These are phyloP conservation scores for Colistium nudipinnis DNA, from an alignment of 2,113 vertebrate genomes.

Conservation along the genomic window DNA sequence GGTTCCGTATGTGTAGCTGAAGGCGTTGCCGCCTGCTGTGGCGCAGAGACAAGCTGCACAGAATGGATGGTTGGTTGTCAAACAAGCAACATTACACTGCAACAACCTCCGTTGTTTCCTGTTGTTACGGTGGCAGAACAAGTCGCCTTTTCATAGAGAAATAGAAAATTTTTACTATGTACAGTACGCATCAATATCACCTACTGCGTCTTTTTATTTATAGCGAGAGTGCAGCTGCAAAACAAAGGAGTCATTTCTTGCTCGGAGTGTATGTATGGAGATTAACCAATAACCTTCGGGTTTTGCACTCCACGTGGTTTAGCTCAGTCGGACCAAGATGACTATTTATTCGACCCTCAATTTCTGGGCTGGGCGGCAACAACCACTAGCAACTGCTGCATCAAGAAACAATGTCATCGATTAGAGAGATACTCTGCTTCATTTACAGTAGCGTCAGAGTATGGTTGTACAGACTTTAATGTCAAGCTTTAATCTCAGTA, in stretches of 20 bases:
- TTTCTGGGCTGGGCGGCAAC: slow-evolving; percentile 15
- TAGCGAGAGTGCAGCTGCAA: slow-evolving; percentile 29
- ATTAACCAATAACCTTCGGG: too few relatives aligned
- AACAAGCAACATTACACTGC: slow-evolving; percentile 36
- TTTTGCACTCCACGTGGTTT: slow-evolving; percentile 15
- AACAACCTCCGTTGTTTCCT: slow-evolving; percentile 27
- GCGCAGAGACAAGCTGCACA: slow-evolving; percentile 37
- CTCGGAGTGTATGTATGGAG: too few relatives aligned
- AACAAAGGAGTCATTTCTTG: slow-evolving; percentile 27
- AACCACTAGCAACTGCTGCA: slow-evolving; percentile 9
- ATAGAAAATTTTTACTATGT: slow-evolving; percentile 77
- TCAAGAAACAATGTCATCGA: slow-evolving; percentile 17
- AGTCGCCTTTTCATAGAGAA: slow-evolving; percentile 59
- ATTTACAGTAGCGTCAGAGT: slow-evolving; percentile 2
- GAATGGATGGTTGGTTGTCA: slow-evolving; percentile 28
- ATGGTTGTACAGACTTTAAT: slow-evolving; percentile 25
- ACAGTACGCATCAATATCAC: slow-evolving; percentile 63
- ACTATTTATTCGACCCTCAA: slow-evolving; percentile 22
- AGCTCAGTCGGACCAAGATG: slow-evolving; percentile 12
- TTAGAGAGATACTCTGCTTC: slow-evolving; percentile 19
- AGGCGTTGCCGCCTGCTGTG: slow-evolving; percentile 35
- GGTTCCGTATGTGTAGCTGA: slow-evolving; percentile 45
- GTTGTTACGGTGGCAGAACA: slow-evolving; percentile 48
- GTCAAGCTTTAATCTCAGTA: slow-evolving; percentile 38
- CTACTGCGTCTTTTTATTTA: slow-evolving; percentile 43